Evolutionary conservation across 2,113 vertebrate species (phyloP), one percentile per base, ranked within the genome.

Genomic region (Petroica traversi): DNA sequence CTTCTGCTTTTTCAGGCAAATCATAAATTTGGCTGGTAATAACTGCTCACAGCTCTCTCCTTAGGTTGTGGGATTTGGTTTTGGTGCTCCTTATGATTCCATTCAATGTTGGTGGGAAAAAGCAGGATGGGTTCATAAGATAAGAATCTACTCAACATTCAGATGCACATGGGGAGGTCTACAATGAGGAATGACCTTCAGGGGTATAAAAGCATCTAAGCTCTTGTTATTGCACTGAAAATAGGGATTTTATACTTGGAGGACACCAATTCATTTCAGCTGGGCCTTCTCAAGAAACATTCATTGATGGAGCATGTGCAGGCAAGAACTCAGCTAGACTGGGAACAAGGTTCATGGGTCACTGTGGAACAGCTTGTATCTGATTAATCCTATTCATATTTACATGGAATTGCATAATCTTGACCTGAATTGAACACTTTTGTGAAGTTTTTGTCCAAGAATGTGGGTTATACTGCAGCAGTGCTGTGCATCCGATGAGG

Each of bases 261-360:
- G 38, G 66, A 33, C 18, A 63, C 0, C 1, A 12, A 0, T 43
- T 77, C 2, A 5, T 80, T 79, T 80, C 38, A 58, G 1, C 7
- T 80, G 17, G 16, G 14, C 24, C 24, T 92, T 80, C 71, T 76
- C 38, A 36, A 73, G 54, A 69, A 66, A 11, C 51, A 7, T 54
- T 64, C 3, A 10, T 17, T 43, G 34, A 59, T 64, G 67, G 83
- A 76, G 8, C 5, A 0, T 62, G 3, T 85, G 51, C 38, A 76
- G 49, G 33, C 19, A 62, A 6, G n/a, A 36, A 26, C 46, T 66
- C 45, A 73, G 11, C 19, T 17, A 45, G 28, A 52, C 7, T 43
- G 75, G n/a, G 51, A 75, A 73, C 58, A 59, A 48, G 6, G 4
- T 62, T 61, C 24, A 12, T 61, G 57, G 26, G 26, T 69, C 19